Base-by-base conservation (phyloP, 2,888 invertebrate genomes). In the Bedellia somnulentella region DNA sequence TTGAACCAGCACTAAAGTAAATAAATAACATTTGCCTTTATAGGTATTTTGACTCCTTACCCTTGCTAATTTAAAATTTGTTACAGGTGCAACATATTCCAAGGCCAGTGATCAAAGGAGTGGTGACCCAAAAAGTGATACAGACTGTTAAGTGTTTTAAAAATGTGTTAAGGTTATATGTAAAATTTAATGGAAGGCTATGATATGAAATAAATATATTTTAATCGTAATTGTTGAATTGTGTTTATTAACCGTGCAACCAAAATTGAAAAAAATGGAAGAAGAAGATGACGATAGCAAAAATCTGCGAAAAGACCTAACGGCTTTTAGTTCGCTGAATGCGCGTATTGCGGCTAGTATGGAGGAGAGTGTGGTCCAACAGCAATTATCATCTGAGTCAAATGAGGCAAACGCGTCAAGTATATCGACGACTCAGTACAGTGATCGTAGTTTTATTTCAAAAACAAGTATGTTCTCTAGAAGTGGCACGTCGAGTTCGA, bases 401-500 rank as follows among this genome's bases (percentile, higher is more conserved):
- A 63, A 55, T 37, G 81, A 82, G 42, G 78, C 79, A 34, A 80
- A 78, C 38, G 15, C 21, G 18, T 71, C 73, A 14, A 71, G 68
- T 44, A 57, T 70, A 34, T 70, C 73, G 15, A 60, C 70, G 35
- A 60, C 71, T 39, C 71, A 68, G 31, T 76, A 62, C 43, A 63
- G 71, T 35, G 75, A 75, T 35, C 58, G 70, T 38, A 75, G 78
- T 40, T 64, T 79, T 40, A 60, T 75, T n/a, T 79, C 79, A 0
- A 67, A 80, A 42, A 67, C 76, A 31, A 75, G 75, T 42, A 68
- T 76, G 21, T 73, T 75, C 38, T 79, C 75, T 4, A 62, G 79
- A 15, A 80, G 80, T 34, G 79, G 80, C 6, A 81, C 81, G 33
- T 85, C 85, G 1, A 85, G 85, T 46, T 85, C 85, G 15, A 84